A percentile compares a stretch with the other conserved stretches of the same genome.
These are phyloP conservation scores for Cyprinodon diabolis DNA, from an alignment of 2,797 vertebrate species.

Conservation along the genomic window DNA sequence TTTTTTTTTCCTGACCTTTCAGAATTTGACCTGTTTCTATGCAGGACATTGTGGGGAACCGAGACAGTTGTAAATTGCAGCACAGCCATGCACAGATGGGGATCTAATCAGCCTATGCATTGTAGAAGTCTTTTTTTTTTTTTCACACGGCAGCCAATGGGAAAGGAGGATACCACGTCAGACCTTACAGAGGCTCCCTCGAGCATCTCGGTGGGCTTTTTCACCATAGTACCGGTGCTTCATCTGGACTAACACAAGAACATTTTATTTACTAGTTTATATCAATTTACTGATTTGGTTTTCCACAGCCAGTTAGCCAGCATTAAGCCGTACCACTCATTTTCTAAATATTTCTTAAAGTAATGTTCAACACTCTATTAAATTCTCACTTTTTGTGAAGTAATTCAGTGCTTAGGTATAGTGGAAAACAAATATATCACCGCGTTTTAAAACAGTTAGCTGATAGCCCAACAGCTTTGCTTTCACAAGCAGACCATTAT, in stretches of 20 bases:
- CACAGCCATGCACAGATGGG: too few species aligned
- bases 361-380: not conserved
- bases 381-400: not conserved
- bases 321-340: not conserved
- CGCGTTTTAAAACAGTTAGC: not conserved
- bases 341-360: not conserved
- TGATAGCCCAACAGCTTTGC: too few species aligned
- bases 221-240: not conserved
- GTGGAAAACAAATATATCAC: not conserved
- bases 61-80: too few species aligned
- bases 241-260: not conserved
- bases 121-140: too few species aligned
- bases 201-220: not conserved
- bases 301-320: not conserved
- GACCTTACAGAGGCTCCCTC: too few species aligned
- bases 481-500: too few species aligned
- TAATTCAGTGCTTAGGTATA: not conserved
- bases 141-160: too few species aligned
- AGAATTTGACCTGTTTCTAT: too few species aligned
- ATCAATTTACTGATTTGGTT: slow-evolving; percentile 1
- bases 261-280: slow-evolving; percentile 5
- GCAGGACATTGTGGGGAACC: too few species aligned
- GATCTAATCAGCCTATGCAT: too few species aligned
- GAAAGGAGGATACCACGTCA: too few species aligned
- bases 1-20: too few species aligned